A percentile compares a stretch with the other conserved stretches of the same genome.
phyloP scores from a whole-genome alignment of 2,888 invertebrate genomes.

The Folsomia candida region DNA sequence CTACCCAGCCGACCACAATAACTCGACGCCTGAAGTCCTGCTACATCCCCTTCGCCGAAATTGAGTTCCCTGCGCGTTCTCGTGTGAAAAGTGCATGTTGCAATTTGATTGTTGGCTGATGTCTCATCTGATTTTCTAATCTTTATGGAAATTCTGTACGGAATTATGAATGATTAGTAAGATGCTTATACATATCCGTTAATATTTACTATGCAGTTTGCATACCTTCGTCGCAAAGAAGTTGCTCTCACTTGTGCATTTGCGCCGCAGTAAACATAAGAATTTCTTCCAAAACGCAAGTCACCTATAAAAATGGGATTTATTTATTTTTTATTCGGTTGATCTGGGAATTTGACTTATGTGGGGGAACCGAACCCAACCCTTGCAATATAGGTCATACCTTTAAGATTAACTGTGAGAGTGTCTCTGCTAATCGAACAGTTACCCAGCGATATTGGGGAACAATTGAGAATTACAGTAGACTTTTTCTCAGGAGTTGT shows the following conservation, averaged over 20 bases:
- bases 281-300: slow-evolving; percentile 42
- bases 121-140: slow-evolving; percentile 22
- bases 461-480: slow-evolving; percentile 40
- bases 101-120: background rate
- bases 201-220: no score
- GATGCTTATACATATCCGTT: no score
- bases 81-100: slow-evolving; percentile 38
- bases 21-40: background rate
- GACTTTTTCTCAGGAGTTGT: slow-evolving; percentile 30
- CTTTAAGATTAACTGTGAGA: slow-evolving; percentile 39
- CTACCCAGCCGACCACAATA: slow-evolving; percentile 43
- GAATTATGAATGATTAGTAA: no score
- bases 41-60: background rate
- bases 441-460: slow-evolving; percentile 37
- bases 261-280: slow-evolving; percentile 46
- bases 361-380: no score
- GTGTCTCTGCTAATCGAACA: slow-evolving; percentile 38
- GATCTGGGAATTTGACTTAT: no score
- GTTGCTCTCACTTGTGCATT: slow-evolving; percentile 38
- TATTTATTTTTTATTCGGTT: no score
- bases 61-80: slow-evolving; percentile 33
- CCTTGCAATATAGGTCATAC: no score
- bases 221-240: slow-evolving; percentile 35
- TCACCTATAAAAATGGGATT: no score
- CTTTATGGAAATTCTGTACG: slow-evolving; percentile 41